Evolutionary conservation across 2,888 invertebrate genomes (phyloP), one percentile per base, ranked within the genome.

Genomic region (Lysandra coridon): DNA sequence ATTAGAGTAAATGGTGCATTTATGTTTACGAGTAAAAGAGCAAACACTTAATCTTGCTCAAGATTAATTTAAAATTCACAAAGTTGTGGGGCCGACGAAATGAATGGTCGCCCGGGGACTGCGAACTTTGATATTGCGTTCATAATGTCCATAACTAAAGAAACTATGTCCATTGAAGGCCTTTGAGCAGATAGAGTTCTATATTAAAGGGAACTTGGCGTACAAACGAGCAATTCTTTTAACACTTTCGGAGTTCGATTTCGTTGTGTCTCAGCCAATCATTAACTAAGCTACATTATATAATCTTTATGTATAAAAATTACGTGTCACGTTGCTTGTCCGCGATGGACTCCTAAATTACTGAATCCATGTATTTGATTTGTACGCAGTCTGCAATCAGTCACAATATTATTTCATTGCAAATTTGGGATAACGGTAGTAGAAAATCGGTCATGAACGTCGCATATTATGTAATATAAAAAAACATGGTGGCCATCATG

Each of bases 41-140:
- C 78, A 79, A 82, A 80, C 80, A 80, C 80, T 81, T 83, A 81
- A 83, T 83, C 81, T 83, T 79, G 78, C 79, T 74, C 78, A 81
- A 81, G 82, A 83, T 83, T 83, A 81, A 84, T 83, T 83, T 82
- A 81, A 81, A 84, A 84, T 83, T 83, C 85, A 86, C 86, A 86
- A 86, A 87, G 86, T 87, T 86, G 49, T 2, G 10, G 77, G 60
- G 84, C 83, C 81, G 85, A 83, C 81, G 82, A 86, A 88, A 85
- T 86, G 87, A 87, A 89, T 86, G 85, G 83, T 79, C 85, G 88
- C 83, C 85, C 78, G 78, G 86, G 83, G 90, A 87, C 82, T 84
- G 78, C 77, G 77, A 83, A 83, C 80, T 84, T 81, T 81, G 81
- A 80, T 81, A 80, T 80, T 80, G 80, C 75, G 77, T 75, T 78